Conservation (phyloP, 2,113 vertebrate genomes). For the Noturus placidus region DNA sequence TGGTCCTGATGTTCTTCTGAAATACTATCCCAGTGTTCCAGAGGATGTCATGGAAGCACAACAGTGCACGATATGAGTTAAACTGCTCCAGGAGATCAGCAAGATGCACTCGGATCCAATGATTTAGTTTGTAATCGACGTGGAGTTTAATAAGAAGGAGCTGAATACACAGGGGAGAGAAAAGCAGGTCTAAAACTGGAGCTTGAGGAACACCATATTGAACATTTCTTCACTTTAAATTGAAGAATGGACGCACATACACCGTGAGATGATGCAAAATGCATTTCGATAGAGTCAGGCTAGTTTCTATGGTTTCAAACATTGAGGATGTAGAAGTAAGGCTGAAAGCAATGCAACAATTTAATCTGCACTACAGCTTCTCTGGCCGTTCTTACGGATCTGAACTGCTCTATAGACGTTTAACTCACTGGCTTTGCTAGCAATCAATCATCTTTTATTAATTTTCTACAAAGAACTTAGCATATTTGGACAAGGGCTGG, state of each 20-base stretch:
- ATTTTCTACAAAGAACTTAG: neutral
- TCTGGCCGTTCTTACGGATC: neutral
- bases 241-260: neutral
- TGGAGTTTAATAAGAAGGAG: neutral
- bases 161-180: neutral
- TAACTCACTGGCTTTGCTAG: neutral
- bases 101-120: neutral
- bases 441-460: neutral
- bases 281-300: too few species aligned
- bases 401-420: neutral
- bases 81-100: neutral
- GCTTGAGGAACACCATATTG: neutral
- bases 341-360: neutral
- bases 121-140: neutral
- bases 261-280: neutral
- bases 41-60: too few species aligned
- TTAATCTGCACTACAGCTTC: neutral
- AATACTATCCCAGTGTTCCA: neutral
- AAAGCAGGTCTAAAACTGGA: neutral
- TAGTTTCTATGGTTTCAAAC: neutral
- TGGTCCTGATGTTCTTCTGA: neutral
- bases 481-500: neutral
- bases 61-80: neutral
- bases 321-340: neutral
- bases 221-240: neutral